phyloP scores from a whole-genome alignment of 2,888 invertebrate species.

The Hypolimnas misippus region DNA sequence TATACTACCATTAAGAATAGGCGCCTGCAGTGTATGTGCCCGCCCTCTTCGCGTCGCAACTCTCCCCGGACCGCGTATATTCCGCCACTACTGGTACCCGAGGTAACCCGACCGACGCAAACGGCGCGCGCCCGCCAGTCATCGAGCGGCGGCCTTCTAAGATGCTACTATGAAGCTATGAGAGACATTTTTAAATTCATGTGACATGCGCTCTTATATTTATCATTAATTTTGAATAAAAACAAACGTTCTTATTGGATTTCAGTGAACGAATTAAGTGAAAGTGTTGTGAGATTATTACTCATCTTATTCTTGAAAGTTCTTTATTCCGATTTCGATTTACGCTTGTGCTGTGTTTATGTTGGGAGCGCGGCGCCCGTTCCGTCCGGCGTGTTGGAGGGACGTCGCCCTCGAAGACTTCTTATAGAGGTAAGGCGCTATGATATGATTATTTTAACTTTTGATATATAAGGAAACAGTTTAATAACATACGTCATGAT shows the following conservation, averaged over 20 bases:
- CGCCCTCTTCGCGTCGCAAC: slow-evolving; percentile 52
- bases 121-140: slow-evolving; percentile 64
- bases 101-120: slow-evolving; percentile 46
- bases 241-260: slow-evolving; percentile 72
- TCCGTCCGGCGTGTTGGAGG: slow-evolving; percentile 68
- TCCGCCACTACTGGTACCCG: slow-evolving; percentile 32
- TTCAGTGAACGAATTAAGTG: slow-evolving; percentile 73
- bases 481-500: not conserved
- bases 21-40: slow-evolving; percentile 53
- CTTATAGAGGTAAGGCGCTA: slow-evolving; percentile 67
- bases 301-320: slow-evolving; percentile 48
- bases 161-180: slow-evolving; percentile 38
- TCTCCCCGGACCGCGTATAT: slow-evolving; percentile 45
- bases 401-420: slow-evolving; percentile 79
- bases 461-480: not conserved
- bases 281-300: slow-evolving; percentile 65
- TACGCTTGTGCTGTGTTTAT: slow-evolving; percentile 81
- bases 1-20: slow-evolving; percentile 44
- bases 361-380: slow-evolving; percentile 75
- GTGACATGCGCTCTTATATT: slow-evolving; percentile 73
- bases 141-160: slow-evolving; percentile 71
- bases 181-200: slow-evolving; percentile 53
- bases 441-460: slow-evolving; percentile 26
- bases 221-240: slow-evolving; percentile 71
- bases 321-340: slow-evolving; percentile 60